Percentiles rank a stretch among this genome's conserved stretches.
phyloP scores from a whole-genome alignment of 1,140 invertebrate species.

The Chrysopa pallens region DNA sequence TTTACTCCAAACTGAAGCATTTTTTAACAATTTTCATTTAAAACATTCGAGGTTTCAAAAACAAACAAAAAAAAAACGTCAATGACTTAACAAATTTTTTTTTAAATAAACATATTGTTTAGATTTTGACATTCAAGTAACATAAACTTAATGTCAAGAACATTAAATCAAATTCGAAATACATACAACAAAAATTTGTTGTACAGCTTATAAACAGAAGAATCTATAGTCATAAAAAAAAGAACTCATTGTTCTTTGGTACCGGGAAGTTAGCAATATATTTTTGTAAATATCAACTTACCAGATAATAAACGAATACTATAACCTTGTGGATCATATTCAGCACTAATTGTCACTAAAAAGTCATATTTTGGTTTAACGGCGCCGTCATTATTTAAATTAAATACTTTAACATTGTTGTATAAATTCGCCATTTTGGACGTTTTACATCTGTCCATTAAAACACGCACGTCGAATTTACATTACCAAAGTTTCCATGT shows the following conservation, averaged over 20 bases:
- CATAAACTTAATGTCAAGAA: too few relatives aligned
- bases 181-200: too few relatives aligned
- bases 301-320: constrained; percentile 44
- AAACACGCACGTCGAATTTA: too few relatives aligned
- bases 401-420: constrained; percentile 46
- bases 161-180: too few relatives aligned
- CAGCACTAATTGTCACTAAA: constrained; percentile 45
- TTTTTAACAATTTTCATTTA: too few relatives aligned
- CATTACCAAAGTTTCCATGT: too few relatives aligned
- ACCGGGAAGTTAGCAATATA: background rate
- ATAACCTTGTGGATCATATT: constrained; percentile 58
- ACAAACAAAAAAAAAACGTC: too few relatives aligned
- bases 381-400: constrained; percentile 45
- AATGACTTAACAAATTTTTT: too few relatives aligned
- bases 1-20: too few relatives aligned
- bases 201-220: background rate
- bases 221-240: constrained; percentile 1
- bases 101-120: too few relatives aligned
- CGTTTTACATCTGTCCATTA: background rate
- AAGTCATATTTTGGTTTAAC: constrained; percentile 45
- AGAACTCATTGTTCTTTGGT: constrained; percentile 6
- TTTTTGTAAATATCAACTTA: constrained; percentile 15
- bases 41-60: too few relatives aligned
- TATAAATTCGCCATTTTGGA: constrained; percentile 49
- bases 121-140: too few relatives aligned